These are phyloP conservation scores for Kryphioiulus occultus DNA, from an alignment of 2,888 invertebrate species.

Conservation along the genomic window DNA sequence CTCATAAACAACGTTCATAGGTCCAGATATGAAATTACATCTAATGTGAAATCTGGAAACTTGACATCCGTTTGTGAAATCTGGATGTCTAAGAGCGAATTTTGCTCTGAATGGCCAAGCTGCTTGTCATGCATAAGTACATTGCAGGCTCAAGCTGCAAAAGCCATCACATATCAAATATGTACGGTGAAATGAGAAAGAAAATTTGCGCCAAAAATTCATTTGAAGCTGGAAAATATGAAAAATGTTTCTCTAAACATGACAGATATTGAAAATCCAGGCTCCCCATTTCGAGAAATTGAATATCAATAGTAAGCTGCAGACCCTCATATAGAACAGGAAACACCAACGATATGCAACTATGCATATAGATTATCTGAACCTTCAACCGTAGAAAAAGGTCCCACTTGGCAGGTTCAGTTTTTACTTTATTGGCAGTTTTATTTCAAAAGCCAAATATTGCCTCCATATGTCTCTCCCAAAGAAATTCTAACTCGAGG, in stretches of 20 bases:
- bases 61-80: slow-evolving; percentile 20
- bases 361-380: neutral
- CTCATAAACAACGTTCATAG: slow-evolving; percentile 1
- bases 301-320: slow-evolving; percentile 33
- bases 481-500: neutral
- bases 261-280: slow-evolving; percentile 28
- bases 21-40: neutral
- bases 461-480: neutral
- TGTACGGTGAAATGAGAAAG: slow-evolving; percentile 36
- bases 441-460: neutral
- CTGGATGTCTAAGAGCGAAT: neutral
- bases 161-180: slow-evolving; percentile 38
- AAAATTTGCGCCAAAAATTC: slow-evolving; percentile 27
- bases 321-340: neutral
- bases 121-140: neutral
- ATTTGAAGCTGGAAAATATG: slow-evolving; percentile 19
- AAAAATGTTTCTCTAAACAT: slow-evolving; percentile 40
- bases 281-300: slow-evolving; percentile 25
- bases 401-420: neutral
- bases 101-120: neutral
- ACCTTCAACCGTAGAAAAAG: neutral
- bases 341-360: slow-evolving; percentile 27
- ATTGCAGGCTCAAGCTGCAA: neutral
- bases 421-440: neutral
- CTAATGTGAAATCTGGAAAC: neutral